Evolutionary conservation across 92 coral and sea anemone species (phyloP).

Genomic region (Porites divaricata): DNA sequence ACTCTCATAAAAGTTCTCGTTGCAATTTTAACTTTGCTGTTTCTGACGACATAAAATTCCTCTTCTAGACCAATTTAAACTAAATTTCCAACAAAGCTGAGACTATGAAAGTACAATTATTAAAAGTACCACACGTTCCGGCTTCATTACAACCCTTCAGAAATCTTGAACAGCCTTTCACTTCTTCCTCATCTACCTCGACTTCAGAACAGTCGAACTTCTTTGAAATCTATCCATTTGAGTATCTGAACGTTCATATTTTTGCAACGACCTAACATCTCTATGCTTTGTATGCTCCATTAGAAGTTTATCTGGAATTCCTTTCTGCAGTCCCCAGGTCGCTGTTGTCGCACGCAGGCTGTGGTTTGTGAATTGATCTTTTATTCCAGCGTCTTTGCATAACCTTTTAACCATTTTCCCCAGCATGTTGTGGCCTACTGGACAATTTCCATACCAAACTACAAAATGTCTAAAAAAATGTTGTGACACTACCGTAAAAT

Average conservation of each 20-base stretch:
- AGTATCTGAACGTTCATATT: slow-evolving; percentile 4
- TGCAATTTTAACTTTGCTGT: no score
- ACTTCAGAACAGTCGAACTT: neutral
- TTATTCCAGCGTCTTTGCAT: neutral
- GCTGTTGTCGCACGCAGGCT: neutral
- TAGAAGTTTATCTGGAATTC: slow-evolving; percentile 19
- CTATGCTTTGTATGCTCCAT: neutral
- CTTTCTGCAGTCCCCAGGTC: neutral
- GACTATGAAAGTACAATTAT: no score
- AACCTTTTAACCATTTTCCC: neutral
- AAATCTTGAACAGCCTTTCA: neutral
- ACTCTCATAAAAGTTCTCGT: no score
- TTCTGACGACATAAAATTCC: no score
- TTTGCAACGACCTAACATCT: slow-evolving; percentile 26
- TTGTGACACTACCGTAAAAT: no score
- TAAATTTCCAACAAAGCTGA: no score
- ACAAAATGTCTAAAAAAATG: no score
- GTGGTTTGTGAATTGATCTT: neutral
- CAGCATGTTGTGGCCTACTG: no score
- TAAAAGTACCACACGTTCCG: no score
- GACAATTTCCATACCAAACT: no score
- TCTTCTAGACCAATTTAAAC: no score
- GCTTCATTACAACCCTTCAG: no score
- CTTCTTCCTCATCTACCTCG: neutral
- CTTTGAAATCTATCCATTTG: neutral